These are phyloP conservation scores for Cossypha niveicapilla DNA, from an alignment of 2,797 vertebrate species.

Conservation along the genomic window DNA sequence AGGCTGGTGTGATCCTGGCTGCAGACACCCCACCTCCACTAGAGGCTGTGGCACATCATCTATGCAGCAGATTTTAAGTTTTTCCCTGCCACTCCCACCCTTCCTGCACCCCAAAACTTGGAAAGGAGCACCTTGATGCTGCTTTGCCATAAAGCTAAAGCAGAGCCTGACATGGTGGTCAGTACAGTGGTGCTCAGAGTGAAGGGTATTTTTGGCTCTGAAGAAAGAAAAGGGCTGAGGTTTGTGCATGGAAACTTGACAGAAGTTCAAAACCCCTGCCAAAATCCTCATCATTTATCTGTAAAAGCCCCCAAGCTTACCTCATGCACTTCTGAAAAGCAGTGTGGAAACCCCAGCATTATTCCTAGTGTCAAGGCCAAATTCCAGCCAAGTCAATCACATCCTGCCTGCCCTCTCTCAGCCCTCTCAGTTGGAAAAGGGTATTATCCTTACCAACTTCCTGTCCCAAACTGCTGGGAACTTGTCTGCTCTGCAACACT, in stretches of 20 bases:
- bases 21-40: neutral
- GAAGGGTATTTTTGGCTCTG: neutral
- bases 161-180: neutral
- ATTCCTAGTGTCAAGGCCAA: neutral
- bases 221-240: neutral
- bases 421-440: conserved; percentile 10
- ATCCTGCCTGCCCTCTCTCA: conserved; percentile 28
- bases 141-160: neutral
- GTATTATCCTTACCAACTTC: conserved; percentile 7
- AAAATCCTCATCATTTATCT: neutral
- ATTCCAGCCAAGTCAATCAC: conserved; percentile 46
- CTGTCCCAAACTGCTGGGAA: neutral
- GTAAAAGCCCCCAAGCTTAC: neutral
- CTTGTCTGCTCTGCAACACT: neutral
- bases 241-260: neutral
- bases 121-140: neutral
- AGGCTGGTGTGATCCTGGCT: neutral
- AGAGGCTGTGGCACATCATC: neutral
- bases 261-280: neutral
- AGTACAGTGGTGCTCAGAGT: neutral
- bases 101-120: neutral
- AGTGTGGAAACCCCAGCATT: neutral
- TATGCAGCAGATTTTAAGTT: neutral
- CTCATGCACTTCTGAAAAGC: neutral
- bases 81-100: neutral